A percentile compares a stretch with the other conserved stretches of the same genome.
Conservation (phyloP, 1,140 invertebrate genomes). For the Temnothorax nylanderi region DNA sequence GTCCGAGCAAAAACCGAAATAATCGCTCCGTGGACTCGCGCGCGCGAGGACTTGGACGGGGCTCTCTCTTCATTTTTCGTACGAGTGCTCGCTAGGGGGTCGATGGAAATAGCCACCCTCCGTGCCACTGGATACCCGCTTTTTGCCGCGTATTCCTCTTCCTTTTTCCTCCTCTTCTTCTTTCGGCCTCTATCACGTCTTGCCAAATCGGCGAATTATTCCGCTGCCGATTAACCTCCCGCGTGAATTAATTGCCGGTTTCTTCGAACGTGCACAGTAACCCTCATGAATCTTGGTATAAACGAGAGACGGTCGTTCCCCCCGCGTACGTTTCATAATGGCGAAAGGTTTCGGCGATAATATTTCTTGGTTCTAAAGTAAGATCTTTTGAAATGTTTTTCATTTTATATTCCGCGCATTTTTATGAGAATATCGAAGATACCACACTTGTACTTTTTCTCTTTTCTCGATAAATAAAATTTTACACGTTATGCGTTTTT, state of each 20-base stretch:
- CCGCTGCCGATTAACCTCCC: constrained; percentile 56
- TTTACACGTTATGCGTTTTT: not conserved
- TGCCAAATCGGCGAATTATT: constrained; percentile 60
- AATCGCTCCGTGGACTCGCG: constrained; percentile 60
- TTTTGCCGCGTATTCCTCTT: constrained; percentile 14
- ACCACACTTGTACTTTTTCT: not conserved
- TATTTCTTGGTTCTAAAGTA: constrained; percentile 3
- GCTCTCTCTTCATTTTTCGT: constrained; percentile 67
- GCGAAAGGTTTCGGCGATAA: not conserved
- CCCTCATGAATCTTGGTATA: constrained; percentile 45
- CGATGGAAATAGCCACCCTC: constrained; percentile 68
- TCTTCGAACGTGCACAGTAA: constrained; percentile 36
- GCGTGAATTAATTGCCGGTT: constrained; percentile 49
- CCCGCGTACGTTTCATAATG: constrained; percentile 6
- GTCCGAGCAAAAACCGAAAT: constrained; percentile 68
- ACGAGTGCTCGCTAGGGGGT: constrained; percentile 37
- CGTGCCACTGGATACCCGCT: constrained; percentile 48
- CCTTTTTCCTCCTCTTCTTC: constrained; percentile 4
- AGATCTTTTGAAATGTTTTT: not conserved
- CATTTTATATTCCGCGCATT: not conserved
- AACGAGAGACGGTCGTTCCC: constrained; percentile 43
- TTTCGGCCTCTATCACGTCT: constrained; percentile 51
- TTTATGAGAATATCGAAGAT: not conserved
- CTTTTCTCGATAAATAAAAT: not conserved
- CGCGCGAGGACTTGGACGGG: constrained; percentile 9